Evolutionary conservation across 2,113 vertebrate genomes (phyloP).

Genomic region (Origma solitaria): DNA sequence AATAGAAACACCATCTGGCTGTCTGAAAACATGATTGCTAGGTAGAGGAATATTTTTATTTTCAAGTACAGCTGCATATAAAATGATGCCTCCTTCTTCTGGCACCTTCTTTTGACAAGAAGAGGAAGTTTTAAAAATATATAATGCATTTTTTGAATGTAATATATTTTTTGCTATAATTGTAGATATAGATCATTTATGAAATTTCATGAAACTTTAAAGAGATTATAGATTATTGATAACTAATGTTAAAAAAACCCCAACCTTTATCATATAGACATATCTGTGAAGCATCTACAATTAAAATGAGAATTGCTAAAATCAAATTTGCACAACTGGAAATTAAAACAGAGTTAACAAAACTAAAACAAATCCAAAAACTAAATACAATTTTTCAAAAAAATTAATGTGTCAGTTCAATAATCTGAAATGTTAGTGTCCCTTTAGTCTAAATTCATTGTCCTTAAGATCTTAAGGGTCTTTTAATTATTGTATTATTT

Average conservation of each 20-base stretch:
- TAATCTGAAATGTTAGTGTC: background rate
- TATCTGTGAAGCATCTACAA: background rate
- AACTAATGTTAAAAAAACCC: background rate
- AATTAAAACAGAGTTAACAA: background rate
- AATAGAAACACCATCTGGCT: background rate
- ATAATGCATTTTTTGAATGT: background rate
- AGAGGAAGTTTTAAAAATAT: background rate
- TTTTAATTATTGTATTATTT: background rate
- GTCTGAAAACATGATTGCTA: background rate
- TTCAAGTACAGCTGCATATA: background rate
- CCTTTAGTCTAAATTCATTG: background rate
- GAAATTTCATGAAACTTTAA: background rate
- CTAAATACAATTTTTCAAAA: background rate
- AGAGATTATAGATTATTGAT: background rate
- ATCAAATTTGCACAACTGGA: background rate
- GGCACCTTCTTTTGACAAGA: background rate
- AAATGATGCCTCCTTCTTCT: background rate
- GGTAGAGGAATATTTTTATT: background rate
- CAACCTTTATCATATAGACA: fast-evolving
- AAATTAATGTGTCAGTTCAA: background rate
- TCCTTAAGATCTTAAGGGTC: fast-evolving
- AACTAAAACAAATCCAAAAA: background rate
- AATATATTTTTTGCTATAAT: background rate
- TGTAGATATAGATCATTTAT: background rate
- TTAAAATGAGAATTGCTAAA: background rate